Conservation (phyloP, 2,113 vertebrate species). For the Nothocercus julius region DNA sequence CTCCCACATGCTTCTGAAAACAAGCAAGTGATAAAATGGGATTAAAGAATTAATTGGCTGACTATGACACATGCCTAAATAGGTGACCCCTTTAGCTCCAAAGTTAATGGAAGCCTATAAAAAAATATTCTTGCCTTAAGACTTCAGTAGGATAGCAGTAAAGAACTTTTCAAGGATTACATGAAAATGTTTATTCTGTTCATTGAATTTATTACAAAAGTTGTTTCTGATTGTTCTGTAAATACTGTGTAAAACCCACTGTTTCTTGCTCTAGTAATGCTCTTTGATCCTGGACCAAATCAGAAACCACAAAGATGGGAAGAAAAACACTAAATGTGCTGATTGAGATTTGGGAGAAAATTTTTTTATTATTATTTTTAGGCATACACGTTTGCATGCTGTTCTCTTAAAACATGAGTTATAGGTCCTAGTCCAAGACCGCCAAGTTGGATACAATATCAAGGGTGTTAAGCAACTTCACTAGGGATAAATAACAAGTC, state of each 20-base stretch:
- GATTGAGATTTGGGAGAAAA: not conserved
- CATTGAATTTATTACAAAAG: not conserved
- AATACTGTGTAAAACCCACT: not conserved
- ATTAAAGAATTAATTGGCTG: not conserved
- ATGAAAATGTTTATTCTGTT: not conserved
- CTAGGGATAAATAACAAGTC: not conserved
- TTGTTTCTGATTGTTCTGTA: not conserved
- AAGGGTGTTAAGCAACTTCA: not conserved
- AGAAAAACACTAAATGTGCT: not conserved
- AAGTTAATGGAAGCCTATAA: not conserved
- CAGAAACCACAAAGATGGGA: not conserved
- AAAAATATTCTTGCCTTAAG: not conserved
- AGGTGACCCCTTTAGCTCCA: fast-evolving
- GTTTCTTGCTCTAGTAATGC: not conserved
- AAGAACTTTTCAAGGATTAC: not conserved
- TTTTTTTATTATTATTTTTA: not conserved
- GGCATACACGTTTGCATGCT: not conserved
- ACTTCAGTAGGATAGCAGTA: not conserved
- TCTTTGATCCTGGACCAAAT: slow-evolving; percentile 32
- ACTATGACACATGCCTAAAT: not conserved
- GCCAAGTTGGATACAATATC: not conserved
- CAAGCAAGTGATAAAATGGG: not conserved
- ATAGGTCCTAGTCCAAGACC: not conserved
- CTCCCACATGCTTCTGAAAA: not conserved
- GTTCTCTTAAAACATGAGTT: not conserved